Percentiles rank a stretch among this genome's conserved stretches.
Evolutionary conservation across 2,888 invertebrate species (phyloP).

Genomic region (Ophion ellenae): DNA sequence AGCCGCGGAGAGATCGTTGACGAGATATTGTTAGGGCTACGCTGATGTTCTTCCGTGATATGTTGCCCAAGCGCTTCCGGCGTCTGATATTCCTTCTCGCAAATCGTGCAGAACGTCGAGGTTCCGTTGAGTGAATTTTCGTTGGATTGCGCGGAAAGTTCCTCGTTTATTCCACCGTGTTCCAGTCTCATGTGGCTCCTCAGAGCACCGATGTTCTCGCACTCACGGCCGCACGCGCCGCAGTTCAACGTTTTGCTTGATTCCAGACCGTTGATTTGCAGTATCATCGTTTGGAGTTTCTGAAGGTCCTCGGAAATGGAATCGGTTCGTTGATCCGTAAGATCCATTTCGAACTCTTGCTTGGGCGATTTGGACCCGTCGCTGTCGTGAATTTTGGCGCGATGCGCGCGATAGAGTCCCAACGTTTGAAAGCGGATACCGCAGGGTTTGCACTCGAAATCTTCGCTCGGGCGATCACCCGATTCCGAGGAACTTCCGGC

Average conservation of each 20-base stretch:
- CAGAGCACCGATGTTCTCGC: constrained; percentile 89
- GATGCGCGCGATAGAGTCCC: constrained; percentile 78
- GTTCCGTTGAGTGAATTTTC: constrained; percentile 80
- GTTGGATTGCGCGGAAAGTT: constrained; percentile 69
- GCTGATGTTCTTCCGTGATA: constrained; percentile 88
- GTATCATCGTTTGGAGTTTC: constrained; percentile 95
- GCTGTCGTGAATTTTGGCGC: constrained; percentile 78
- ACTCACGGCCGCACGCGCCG: constrained; percentile 89
- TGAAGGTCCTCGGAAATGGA: constrained; percentile 93
- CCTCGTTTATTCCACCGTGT: constrained; percentile 84
- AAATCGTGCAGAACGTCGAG: constrained; percentile 84
- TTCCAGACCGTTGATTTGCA: constrained; percentile 93
- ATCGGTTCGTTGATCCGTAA: constrained; percentile 84
- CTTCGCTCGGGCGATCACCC: constrained; percentile 84
- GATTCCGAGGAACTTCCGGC: constrained; percentile 83
- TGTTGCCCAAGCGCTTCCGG: constrained; percentile 89
- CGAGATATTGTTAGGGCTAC: constrained; percentile 70
- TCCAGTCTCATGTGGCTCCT: constrained; percentile 89
- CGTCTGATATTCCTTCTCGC: constrained; percentile 87
- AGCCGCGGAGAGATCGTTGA: constrained; percentile 62
- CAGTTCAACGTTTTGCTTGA: constrained; percentile 86
- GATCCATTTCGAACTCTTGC: constrained; percentile 79
- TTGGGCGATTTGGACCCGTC: constrained; percentile 74
- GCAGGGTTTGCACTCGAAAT: constrained; percentile 85
- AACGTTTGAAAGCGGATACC: constrained; percentile 85